Evolutionary conservation across 2,888 invertebrate genomes (phyloP), one percentile per base, ranked within the genome.

Genomic region (Seira sanloemensis): DNA sequence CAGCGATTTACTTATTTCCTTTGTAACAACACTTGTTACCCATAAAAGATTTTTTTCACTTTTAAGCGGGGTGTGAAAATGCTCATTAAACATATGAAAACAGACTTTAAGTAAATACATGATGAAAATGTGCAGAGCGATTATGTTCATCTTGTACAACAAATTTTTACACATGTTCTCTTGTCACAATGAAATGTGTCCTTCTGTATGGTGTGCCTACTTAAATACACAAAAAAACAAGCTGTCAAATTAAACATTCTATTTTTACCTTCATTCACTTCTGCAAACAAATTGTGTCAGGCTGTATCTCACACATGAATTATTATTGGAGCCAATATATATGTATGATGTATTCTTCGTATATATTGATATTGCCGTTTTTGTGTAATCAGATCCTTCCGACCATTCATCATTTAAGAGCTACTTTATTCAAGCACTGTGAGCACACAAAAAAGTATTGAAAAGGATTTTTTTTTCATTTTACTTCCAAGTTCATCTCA

Each of bases 11-110:
- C 50, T 50, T 50, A n/a, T 16, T 16, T 50, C 50, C 16, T n/a
- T n/a, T n/a, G n/a, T n/a, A n/a, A n/a, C n/a, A n/a, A n/a, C n/a
- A n/a, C 5, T 50, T 12, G 50, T 2, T 1, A n/a, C 16, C 50
- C 5, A 12, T 50, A 50, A 50, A 12, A 2, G 50, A 50, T 50
- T 7, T 50, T 50, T 50, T 50, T 50, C 5, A 18, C 50, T 50
- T 12, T 50, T 50, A 50, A 50, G 16, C 27, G 62, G 74, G 58
- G 80, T 80, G 80, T 46, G 80, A 80, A 80, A 80, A 80, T 68
- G 23, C 0, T 37, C 68, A 58, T 80, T 68, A 74, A 80, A 80
- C 74, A 74, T n/a, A n/a, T 54, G 67, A 58, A 80, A 58, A 50
- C 67, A 54, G 18, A 7, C 50, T 12, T 50, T 50, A 50, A 50